phyloP scores from a whole-genome alignment of 2,888 invertebrate genomes.

The Cryptocephalus primarius region DNA sequence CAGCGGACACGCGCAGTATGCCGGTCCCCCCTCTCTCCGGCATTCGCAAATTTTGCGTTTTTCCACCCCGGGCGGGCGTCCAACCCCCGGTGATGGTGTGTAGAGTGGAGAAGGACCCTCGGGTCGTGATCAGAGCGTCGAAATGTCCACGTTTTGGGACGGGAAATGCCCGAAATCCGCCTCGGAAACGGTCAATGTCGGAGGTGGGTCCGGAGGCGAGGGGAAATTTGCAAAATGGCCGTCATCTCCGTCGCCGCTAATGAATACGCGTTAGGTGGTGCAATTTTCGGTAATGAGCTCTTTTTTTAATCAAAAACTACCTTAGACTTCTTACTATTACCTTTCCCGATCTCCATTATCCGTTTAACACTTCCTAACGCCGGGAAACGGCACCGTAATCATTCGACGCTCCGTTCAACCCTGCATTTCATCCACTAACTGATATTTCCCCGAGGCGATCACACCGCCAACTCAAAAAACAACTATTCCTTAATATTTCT shows the following conservation, averaged over 20 bases:
- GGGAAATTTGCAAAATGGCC: conserved; percentile 33
- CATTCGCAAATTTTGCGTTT: conserved; percentile 17
- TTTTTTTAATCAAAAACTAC: too few relatives aligned
- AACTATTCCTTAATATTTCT: too few relatives aligned
- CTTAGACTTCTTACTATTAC: too few relatives aligned
- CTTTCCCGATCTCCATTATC: too few relatives aligned
- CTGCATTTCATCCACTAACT: too few relatives aligned
- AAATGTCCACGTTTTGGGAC: conserved; percentile 23
- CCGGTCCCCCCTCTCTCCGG: conserved; percentile 14
- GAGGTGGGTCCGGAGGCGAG: conserved; percentile 24
- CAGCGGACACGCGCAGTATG: conserved; percentile 23
- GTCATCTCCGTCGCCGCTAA: conserved; percentile 23
- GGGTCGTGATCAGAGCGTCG: conserved; percentile 15
- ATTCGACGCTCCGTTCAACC: too few relatives aligned
- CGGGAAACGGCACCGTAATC: too few relatives aligned
- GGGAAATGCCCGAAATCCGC: conserved; percentile 20
- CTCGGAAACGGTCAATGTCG: conserved; percentile 27
- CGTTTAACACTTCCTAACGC: too few relatives aligned
- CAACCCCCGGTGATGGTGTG: conserved; percentile 9
- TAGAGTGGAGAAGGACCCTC: conserved; percentile 1
- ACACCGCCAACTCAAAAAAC: too few relatives aligned
- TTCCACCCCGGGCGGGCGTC: conserved; percentile 11
- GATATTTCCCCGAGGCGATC: too few relatives aligned
- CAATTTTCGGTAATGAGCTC: conserved; percentile 2
- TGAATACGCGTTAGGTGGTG: conserved; percentile 4